Base-by-base conservation (phyloP, 2,797 vertebrate genomes). In the Momotus momota region DNA sequence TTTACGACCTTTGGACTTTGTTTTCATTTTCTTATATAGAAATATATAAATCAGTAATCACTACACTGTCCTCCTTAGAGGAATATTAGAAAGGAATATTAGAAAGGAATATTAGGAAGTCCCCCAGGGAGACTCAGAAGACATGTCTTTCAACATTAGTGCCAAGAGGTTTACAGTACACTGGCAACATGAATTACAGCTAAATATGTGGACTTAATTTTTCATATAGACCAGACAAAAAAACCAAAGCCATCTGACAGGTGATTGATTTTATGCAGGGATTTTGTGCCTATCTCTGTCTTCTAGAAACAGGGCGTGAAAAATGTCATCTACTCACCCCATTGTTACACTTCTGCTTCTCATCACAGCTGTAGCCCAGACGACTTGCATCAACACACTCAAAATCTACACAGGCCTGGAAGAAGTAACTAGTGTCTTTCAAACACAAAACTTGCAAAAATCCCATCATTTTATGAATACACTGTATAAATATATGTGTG, bases 371-470 rank as follows among this genome's bases (percentile, higher is more conserved):
- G 48, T 98, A 97, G 40, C 97, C 93, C 35, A 99, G 96, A 20
- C 21, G 69, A 18, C 97, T 98, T 55, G 98, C 98, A 31, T 99
- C 98, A 69, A 98, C 95, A 94, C 99, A 99, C 29, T 96, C 13
- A 87, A 98, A 99, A 94, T 97, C 92, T 29, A 98, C 1, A 93
- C 99, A 99, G 57, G 98, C 97, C 99, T 99, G 95, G 71, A 95
- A 97, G 40, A 96, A 89, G 52, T 35, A 74, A 65, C 80, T 41
- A 67, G 12, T 14, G 27, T 43, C n/a, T 94, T 94, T 80, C 52
- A 91, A 91, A 86, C 11, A 45, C 19, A 66, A 67, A 52, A 60
- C 29, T 74, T 54, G 3, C 2, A 43, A 55, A 70, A 51, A 51
- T 6, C n/a, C 26, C 8, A 46, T 65, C 11, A 46, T 74, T 93